Percentiles rank a stretch among this genome's conserved stretches.
Conservation (phyloP, 53 echinoderm and acorn worm species). For the Paracentrotus lividus region DNA sequence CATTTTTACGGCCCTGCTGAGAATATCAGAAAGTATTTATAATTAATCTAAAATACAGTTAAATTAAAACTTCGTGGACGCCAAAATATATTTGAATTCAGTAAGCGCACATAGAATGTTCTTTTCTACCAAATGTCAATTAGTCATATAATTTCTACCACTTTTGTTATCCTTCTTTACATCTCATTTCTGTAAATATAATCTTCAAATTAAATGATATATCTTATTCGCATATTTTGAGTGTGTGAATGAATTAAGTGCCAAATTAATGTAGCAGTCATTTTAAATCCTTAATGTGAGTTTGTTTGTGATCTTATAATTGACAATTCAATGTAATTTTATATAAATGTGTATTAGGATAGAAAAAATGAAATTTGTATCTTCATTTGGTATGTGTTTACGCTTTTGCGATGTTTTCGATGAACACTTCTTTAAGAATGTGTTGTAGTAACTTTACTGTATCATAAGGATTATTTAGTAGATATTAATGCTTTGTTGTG, state of each 20-base stretch:
- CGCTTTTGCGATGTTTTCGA: not conserved
- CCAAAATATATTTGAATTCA: no score
- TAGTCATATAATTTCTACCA: not conserved
- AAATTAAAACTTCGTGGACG: no score
- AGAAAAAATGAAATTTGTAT: not conserved
- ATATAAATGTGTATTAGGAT: not conserved
- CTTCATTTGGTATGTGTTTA: not conserved
- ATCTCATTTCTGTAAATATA: constrained; percentile 31
- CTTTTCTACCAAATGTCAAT: not conserved
- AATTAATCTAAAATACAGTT: no score
- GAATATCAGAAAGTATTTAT: no score
- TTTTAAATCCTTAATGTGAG: not conserved
- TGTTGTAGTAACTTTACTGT: not conserved
- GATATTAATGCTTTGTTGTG: not conserved
- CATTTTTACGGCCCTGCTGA: no score
- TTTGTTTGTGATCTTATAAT: not conserved
- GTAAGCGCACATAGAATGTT: no score
- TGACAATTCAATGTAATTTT: not conserved
- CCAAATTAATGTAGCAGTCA: not conserved
- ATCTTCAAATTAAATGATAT: not conserved
- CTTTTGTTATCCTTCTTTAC: not conserved
- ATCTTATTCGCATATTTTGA: not conserved
- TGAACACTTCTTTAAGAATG: not conserved
- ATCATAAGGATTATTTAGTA: not conserved
- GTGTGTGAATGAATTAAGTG: not conserved